Conservation (phyloP, 1,140 invertebrate species). For the Aphidius ervi region DNA sequence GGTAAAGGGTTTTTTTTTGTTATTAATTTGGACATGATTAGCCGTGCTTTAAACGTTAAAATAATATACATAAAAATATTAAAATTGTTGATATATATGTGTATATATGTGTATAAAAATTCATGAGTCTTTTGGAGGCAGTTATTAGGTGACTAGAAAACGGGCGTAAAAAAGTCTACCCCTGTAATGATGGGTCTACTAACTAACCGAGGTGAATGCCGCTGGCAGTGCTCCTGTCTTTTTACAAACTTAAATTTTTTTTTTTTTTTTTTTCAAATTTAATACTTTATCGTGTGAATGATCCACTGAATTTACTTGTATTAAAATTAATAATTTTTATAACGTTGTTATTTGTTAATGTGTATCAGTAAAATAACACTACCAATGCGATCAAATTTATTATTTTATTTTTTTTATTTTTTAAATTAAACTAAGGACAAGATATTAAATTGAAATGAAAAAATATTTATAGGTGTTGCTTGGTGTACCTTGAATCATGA, state of each 20-base stretch:
- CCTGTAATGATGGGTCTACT: constrained; percentile 45
- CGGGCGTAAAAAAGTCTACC: constrained; percentile 40
- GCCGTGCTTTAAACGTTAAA: constrained; percentile 2
- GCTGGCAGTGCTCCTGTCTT: constrained; percentile 11
- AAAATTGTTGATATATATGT: background rate
- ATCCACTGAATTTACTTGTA: background rate
- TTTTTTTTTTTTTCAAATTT: constrained; percentile 24
- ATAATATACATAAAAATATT: constrained; percentile 8
- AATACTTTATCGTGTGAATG: background rate
- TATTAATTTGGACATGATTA: constrained; percentile 10
- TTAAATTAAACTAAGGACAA: no score
- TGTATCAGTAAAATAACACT: background rate
- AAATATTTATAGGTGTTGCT: no score
- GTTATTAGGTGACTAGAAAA: constrained; percentile 46
- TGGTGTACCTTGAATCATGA: no score
- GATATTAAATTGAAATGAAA: no score
- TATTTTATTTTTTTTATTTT: no score
- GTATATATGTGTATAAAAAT: constrained; percentile 36
- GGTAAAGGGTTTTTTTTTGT: no score
- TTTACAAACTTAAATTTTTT: background rate
- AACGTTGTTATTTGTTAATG: constrained; percentile 52
- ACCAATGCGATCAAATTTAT: no score
- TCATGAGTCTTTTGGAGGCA: constrained; percentile 33
- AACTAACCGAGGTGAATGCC: constrained; percentile 39
- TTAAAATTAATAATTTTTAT: constrained; percentile 48